Percentiles rank a stretch among this genome's conserved stretches.
phyloP scores from a whole-genome alignment of 2,113 vertebrate genomes.

The Oncorhynchus kisutch region DNA sequence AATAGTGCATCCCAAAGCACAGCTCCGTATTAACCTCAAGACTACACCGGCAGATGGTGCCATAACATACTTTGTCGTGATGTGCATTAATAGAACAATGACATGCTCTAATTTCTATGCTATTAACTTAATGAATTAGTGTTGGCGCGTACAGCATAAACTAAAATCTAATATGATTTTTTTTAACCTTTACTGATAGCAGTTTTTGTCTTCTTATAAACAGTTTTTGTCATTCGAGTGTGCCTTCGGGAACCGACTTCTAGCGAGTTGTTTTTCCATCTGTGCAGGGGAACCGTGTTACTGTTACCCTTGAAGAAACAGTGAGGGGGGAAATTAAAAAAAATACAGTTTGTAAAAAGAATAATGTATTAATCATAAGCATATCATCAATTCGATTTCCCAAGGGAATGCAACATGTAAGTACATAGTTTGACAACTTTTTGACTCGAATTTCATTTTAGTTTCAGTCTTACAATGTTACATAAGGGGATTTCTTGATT shows the following conservation, averaged over 20 bases:
- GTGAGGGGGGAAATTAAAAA: slow-evolving; percentile 60
- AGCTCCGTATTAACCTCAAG: too few species aligned
- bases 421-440: not conserved
- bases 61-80: too few species aligned
- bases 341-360: slow-evolving; percentile 27
- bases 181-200: too few species aligned
- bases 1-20: too few species aligned
- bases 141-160: too few species aligned
- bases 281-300: slow-evolving; percentile 47
- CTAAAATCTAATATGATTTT: too few species aligned
- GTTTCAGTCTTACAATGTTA: not conserved
- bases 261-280: slow-evolving; percentile 11
- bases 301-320: slow-evolving; percentile 64
- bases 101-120: too few species aligned
- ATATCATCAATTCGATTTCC: not conserved
- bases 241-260: slow-evolving; percentile 46
- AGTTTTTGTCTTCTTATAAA: too few species aligned
- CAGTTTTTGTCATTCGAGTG: too few species aligned
- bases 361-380: slow-evolving; percentile 10
- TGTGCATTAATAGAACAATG: too few species aligned
- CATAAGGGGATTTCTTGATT: not conserved
- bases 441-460: slow-evolving; percentile 15
- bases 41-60: too few species aligned
- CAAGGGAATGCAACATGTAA: slow-evolving; percentile 57
- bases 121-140: too few species aligned